A percentile compares a stretch with the other conserved stretches of the same genome.
Evolutionary conservation across 2,888 invertebrate species (phyloP).

Genomic region (Craniophora ligustri): DNA sequence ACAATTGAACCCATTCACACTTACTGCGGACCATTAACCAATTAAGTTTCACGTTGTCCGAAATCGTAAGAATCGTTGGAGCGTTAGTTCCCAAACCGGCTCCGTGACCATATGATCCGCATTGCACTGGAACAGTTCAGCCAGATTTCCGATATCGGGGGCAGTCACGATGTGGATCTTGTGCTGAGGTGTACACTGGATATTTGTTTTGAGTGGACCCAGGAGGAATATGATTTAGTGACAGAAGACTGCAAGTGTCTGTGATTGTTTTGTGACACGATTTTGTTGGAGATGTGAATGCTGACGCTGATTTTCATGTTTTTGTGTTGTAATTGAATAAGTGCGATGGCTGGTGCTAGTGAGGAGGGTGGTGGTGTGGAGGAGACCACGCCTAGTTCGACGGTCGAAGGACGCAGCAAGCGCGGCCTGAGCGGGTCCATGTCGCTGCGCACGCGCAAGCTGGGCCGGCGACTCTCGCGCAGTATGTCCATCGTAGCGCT

Average conservation of each 20-base stretch:
- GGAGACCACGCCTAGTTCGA: conserved; percentile 61
- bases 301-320: conserved; percentile 67
- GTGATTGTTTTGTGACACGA: conserved; percentile 71
- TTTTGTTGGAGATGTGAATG: conserved; percentile 80
- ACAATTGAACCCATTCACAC: conserved; percentile 67
- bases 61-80: conserved; percentile 55
- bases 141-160: conserved; percentile 71
- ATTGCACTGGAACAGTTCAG: conserved; percentile 65
- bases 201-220: conserved; percentile 59
- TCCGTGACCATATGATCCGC: conserved; percentile 80
- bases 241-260: conserved; percentile 72
- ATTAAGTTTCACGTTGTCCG: conserved; percentile 53
- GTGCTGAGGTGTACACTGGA: conserved; percentile 73
- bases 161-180: conserved; percentile 77
- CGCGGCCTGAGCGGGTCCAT: conserved; percentile 83
- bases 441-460: conserved; percentile 84
- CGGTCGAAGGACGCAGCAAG: conserved; percentile 69
- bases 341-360: conserved; percentile 84
- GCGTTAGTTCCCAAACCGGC: conserved; percentile 71
- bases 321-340: conserved; percentile 66
- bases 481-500: conserved; percentile 88
- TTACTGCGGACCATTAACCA: conserved; percentile 56
- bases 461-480: conserved; percentile 86
- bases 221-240: conserved; percentile 73
- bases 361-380: conserved; percentile 74